Evolutionary conservation across 2,113 vertebrate species (phyloP).

Genomic region (Amblyopsis rosae): DNA sequence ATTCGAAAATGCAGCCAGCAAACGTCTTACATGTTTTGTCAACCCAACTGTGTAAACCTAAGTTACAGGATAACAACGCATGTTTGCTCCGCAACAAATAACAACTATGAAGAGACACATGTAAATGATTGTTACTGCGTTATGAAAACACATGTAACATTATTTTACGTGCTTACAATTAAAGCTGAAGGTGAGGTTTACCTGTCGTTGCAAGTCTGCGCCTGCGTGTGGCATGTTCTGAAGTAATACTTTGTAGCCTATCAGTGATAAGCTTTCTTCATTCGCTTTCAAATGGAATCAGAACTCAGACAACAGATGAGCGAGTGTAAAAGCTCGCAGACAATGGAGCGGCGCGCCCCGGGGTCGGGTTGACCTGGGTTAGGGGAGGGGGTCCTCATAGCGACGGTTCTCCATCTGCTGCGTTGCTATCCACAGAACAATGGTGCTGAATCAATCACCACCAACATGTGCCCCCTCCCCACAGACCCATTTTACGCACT

Average conservation of each 20-base stretch:
- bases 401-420: slow-evolving; percentile 77
- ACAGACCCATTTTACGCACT: slow-evolving; percentile 24
- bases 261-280: slow-evolving; percentile 7
- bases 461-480: slow-evolving; percentile 56
- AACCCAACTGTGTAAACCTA: background rate
- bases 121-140: slow-evolving; percentile 26
- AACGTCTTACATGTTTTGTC: background rate
- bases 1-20: background rate
- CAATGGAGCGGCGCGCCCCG: slow-evolving; percentile 57
- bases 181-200: slow-evolving; percentile 19
- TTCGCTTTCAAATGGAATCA: slow-evolving; percentile 55
- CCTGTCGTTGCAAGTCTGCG: background rate
- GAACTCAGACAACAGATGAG: slow-evolving; percentile 61
- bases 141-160: slow-evolving; percentile 23
- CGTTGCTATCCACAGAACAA: slow-evolving; percentile 66
- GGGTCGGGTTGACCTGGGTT: slow-evolving; percentile 56
- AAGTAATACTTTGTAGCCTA: slow-evolving; percentile 18
- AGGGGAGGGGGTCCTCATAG: slow-evolving; percentile 42
- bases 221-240: background rate
- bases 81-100: slow-evolving; percentile 1
- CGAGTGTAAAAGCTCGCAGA: slow-evolving; percentile 53
- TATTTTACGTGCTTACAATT: slow-evolving; percentile 29
- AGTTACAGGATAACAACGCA: background rate
- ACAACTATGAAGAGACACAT: background rate
- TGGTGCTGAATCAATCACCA: slow-evolving; percentile 71